Base-by-base conservation (phyloP, 2,888 invertebrate genomes). In the Amaurobius ferox region DNA sequence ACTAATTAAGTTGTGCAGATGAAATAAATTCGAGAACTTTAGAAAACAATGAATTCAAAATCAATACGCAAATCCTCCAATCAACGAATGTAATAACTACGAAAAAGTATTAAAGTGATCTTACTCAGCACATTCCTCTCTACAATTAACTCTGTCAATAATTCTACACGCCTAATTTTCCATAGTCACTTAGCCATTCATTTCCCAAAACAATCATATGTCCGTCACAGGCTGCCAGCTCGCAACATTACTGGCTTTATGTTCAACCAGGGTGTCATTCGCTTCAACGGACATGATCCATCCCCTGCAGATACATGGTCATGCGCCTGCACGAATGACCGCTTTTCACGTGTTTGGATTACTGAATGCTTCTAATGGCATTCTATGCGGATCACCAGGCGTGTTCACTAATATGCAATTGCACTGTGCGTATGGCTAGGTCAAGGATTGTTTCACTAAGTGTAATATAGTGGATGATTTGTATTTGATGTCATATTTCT, bases 281-380 rank as follows among this genome's bases (percentile, higher is more conserved):
- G 79, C 70, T 39, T 62, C 40, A 61, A 11, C 48, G 62, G 23
- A 16, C 5, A 23, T 23, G 23, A 55, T 23, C 3, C 55, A 55
- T 55, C 3, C 44, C 6, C 2, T 55, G 19, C 55, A 55, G 23
- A 55, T 55, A 3, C 61, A 30, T 29, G 29, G 28, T 29, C 30
- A 66, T 35, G 26, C 32, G 66, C 32, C 72, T 64, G 76, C 64
- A 44, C 71, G 44, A 64, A 29, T 62, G 61, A 35, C 32, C 23
- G 55, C 67, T 32, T 32, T 32, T 68, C 61, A 68, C 78, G 78
- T 78, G 78, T 23, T 67, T 35, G 67, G 67, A 67, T 35, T 78
- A 16, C 30, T 35, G 72, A 79, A 72, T 7, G 64, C 26, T 23
- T 44, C 26, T 64, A 79, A 16, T 48, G 61, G 61, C 23, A 13